Evolutionary conservation across 2,888 invertebrate species (phyloP), one percentile per base, ranked within the genome.

Genomic region (Drosophila histrio): DNA sequence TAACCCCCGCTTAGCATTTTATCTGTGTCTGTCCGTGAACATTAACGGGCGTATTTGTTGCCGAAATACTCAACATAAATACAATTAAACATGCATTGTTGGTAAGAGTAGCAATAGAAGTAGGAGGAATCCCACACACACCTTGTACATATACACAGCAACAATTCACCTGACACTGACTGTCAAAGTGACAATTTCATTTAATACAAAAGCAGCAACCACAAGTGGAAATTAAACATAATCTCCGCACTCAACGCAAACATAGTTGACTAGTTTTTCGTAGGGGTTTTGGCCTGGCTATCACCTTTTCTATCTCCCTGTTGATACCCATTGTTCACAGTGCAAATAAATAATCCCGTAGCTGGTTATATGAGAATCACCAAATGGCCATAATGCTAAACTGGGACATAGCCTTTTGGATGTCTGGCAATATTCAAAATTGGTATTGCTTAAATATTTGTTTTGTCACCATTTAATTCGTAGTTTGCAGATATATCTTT

Each of bases 161-260:
- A 19, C 41, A 63, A 47, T 57, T 68, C 67, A 74, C 68, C 78
- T 80, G 78, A 77, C 83, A 75, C 56, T 67, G 70, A 49, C 72
- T 83, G 80, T 78, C 84, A 83, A 77, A 75, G 75, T 81, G 80
- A 80, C 84, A 80, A 80, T 77, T 84, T 84, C 54, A 81, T 76
- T 81, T 78, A 75, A 75, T 71, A 65, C 65, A 71, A 70, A 64
- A 67, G 70, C 60, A 43, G 47, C 13, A 19, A 46, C 43, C 43
- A 72, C 68, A 74, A 80, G 72, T 76, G 67, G 73, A 71, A 85
- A 80, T 80, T 85, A 83, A 85, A 78, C 73, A 76, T 69, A 75
- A 66, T 71, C 69, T 66, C 68, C 43, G n/a, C 54, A 69, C 58
- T 67, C 46, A 46, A 49, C 52, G 24, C 26, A 50, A 17, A 13